Conservation (phyloP, 2,797 vertebrate species). For the Tiaroga cobitis region DNA sequence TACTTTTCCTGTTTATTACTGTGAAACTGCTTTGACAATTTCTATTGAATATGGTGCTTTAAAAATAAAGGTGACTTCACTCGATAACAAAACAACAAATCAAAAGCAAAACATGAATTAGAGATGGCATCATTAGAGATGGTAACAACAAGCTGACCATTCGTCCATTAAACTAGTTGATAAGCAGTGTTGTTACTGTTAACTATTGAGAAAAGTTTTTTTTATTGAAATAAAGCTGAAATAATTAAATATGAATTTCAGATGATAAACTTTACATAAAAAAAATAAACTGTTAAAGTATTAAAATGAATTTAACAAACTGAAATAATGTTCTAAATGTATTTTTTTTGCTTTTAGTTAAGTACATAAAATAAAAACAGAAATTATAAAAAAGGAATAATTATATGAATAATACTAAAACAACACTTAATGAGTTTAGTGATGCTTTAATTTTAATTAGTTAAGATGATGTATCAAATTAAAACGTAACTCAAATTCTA, state of each 20-base stretch:
- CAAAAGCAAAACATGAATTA: neutral
- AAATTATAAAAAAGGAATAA: neutral
- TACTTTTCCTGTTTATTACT: neutral
- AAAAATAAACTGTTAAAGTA: too few species aligned
- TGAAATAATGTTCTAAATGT: too few species aligned
- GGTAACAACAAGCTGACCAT: neutral
- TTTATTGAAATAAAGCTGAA: too few species aligned
- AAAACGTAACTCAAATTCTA: neutral
- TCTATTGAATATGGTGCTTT: neutral
- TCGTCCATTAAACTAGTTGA: neutral
- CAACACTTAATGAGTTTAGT: neutral
- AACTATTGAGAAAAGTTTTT: too few species aligned
- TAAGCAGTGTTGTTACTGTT: neutral
- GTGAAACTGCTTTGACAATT: neutral
- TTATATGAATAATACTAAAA: neutral
- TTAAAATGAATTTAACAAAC: too few species aligned
- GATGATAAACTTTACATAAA: too few species aligned
- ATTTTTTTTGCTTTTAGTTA: too few species aligned
- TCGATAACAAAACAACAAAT: too few species aligned
- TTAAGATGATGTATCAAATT: too few species aligned
- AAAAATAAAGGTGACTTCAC: neutral
- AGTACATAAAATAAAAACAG: neutral
- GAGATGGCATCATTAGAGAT: neutral
- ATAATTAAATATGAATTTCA: too few species aligned
- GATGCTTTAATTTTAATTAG: neutral